Base-by-base conservation (phyloP, 2,888 invertebrate genomes). In the Macrosiphum euphorbiae region DNA sequence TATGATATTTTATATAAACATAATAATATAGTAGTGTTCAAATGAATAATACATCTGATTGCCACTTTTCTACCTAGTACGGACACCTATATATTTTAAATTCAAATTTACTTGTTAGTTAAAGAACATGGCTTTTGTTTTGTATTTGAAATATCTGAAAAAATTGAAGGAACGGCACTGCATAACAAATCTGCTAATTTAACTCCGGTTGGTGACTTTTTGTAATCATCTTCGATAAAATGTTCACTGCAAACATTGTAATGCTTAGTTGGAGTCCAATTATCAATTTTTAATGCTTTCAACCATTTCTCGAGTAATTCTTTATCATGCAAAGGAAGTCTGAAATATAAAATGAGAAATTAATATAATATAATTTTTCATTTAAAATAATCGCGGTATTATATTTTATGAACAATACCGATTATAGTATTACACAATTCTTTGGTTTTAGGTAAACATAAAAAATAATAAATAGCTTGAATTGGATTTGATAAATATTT, bases 271-370 rank as follows among this genome's bases (percentile, higher is more conserved):
- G 89, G 58, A 8, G 13, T 58, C 41, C 58, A 89, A 7, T 89
- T n/a, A 44, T 89, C 28, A 13, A 89, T n/a, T 61, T 89, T 28
- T 61, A 89, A 44, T 28, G 89, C 89, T 89, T 28, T 89, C 44
- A 58, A 61, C 89, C 89, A 89, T 61, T 58, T 89, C 16, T 28
- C 10, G 2, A 61, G 58, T 16, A 61, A 89, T n/a, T 58, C 58
- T 44, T 8, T 11, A 61, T 89, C 28, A 41, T 89, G 28, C 28
- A 28, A 44, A 44, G 89, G 89, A 41, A 89, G 28, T 58, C 89
- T 89, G 44, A 89, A 89, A 58, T 10, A 61, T 61, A 35, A 41
- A 61, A 35, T 20, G 35, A 0, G 7, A 35, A 67, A 78, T 35
- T 26, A 3, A 44, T 11, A 58, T 44, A 28, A 58, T 0, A 24